phyloP scores from a whole-genome alignment of 2,113 vertebrate species.

The Nesoenas mayeri region DNA sequence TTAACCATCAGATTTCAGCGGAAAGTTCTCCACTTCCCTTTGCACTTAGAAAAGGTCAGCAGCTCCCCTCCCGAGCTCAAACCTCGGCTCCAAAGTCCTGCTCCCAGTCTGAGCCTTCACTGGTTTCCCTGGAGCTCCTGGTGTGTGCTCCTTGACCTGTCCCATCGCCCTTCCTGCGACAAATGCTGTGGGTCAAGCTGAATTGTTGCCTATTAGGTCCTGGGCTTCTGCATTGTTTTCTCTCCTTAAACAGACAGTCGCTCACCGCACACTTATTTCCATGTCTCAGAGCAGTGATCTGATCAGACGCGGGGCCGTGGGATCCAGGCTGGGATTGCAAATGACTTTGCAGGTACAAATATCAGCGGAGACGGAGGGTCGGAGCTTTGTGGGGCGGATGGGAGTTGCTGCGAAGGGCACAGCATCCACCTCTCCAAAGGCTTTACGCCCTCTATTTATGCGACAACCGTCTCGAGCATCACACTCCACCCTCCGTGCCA shows the following conservation, averaged over 20 bases:
- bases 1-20: background rate
- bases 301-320: fast-evolving
- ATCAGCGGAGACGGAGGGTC: background rate
- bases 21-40: background rate
- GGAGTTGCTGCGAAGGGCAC: background rate
- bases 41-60: background rate
- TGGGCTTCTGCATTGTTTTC: background rate
- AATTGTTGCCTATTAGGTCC: background rate
- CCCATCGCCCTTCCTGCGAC: background rate
- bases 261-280: background rate
- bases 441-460: background rate
- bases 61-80: background rate
- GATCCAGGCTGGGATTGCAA: background rate
- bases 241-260: background rate
- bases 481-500: background rate
- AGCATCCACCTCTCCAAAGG: background rate
- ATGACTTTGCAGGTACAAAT: background rate
- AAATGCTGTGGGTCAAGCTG: fast-evolving
- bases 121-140: background rate
- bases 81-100: background rate
- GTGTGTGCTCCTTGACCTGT: fast-evolving
- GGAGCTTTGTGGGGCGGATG: background rate
- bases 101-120: background rate
- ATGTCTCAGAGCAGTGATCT: background rate
- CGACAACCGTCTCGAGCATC: background rate